These are phyloP conservation scores for Poecilia latipinna DNA, from an alignment of 2,113 vertebrate species.

Conservation along the genomic window DNA sequence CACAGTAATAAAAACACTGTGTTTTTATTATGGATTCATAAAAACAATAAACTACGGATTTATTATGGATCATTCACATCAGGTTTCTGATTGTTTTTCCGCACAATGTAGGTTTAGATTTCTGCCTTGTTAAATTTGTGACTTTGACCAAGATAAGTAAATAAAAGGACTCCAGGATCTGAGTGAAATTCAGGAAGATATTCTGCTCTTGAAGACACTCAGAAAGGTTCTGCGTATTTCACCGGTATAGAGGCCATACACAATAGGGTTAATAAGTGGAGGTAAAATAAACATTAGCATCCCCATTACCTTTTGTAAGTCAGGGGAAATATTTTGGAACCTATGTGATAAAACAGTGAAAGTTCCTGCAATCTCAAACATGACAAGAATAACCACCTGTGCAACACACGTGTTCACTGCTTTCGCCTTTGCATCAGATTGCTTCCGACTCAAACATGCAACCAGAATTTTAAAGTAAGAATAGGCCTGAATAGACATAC, in stretches of 20 bases:
- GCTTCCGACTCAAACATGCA: conserved; percentile 58
- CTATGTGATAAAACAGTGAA: conserved; percentile 79
- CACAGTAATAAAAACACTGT: neutral
- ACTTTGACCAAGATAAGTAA: neutral
- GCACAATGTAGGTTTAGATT: neutral
- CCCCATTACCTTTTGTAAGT: conserved; percentile 78
- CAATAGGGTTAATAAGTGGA: conserved; percentile 78
- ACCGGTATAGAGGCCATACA: conserved; percentile 75
- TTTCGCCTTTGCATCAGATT: conserved; percentile 65
- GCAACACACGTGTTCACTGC: conserved; percentile 76
- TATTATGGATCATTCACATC: neutral
- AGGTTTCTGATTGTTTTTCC: neutral
- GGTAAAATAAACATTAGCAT: conserved; percentile 77
- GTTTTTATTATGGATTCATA: too few species aligned
- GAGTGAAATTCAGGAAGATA: conserved; percentile 11
- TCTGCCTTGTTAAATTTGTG: neutral
- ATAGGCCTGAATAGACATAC: conserved; percentile 67
- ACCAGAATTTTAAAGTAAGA: conserved; percentile 79
- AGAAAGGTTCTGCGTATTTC: conserved; percentile 69
- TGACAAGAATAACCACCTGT: conserved; percentile 70
- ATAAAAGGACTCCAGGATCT: neutral
- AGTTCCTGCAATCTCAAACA: conserved; percentile 73
- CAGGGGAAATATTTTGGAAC: conserved; percentile 63
- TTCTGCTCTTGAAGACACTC: conserved; percentile 45
- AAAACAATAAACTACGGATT: too few species aligned